phyloP scores from a whole-genome alignment of 2,888 invertebrate genomes.

The Pandemis heparana region DNA sequence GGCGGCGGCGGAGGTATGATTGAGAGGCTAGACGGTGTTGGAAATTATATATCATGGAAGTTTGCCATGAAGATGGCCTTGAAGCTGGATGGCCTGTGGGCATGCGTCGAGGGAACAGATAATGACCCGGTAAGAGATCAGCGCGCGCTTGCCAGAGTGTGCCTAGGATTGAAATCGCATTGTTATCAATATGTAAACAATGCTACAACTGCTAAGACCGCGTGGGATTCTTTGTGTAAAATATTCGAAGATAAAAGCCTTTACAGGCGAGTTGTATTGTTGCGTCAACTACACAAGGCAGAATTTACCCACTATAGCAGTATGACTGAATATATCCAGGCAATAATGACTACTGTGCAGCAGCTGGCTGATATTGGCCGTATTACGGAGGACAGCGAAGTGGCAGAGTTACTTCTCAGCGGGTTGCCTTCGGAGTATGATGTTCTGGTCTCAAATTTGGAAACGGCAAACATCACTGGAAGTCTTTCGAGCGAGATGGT shows the following conservation, averaged over 20 bases:
- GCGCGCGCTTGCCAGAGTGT: background rate
- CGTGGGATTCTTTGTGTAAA: background rate
- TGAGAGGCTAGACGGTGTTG: too few relatives aligned
- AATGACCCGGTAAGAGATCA: background rate
- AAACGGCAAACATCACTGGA: background rate
- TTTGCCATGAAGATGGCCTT: too few relatives aligned
- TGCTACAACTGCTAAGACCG: background rate
- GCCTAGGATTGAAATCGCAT: background rate
- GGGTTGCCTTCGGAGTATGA: background rate
- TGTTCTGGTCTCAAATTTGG: background rate
- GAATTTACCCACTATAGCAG: background rate
- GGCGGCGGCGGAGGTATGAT: too few relatives aligned
- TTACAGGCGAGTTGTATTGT: background rate
- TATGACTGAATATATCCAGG: background rate
- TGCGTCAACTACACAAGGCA: background rate
- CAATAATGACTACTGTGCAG: background rate
- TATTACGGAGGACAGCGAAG: background rate
- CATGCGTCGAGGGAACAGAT: background rate
- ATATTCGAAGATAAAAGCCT: conserved; percentile 1
- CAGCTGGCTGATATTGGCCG: conserved; percentile 4
- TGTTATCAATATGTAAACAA: background rate
- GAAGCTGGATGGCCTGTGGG: background rate
- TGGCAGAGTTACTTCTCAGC: conserved; percentile 6
- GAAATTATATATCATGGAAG: too few relatives aligned
- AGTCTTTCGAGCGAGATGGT: conserved; percentile 2